Evolutionary conservation across 2,888 invertebrate species (phyloP), one percentile per base, ranked within the genome.

Genomic region (Aphrophora alni): DNA sequence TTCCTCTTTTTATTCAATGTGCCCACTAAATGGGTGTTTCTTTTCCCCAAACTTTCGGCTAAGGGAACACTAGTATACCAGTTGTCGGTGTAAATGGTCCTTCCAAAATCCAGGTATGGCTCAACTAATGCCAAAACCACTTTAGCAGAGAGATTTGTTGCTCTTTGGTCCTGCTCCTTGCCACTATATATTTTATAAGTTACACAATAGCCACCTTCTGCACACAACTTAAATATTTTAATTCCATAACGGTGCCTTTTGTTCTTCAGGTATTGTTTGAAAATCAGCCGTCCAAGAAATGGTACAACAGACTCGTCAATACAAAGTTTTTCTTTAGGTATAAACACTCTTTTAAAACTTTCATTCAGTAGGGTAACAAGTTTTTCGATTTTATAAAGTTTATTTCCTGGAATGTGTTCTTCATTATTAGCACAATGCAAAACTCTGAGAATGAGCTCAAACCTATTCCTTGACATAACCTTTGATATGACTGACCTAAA

Each of bases 41-140:
- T 59, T 2, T 68, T 17, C 8, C 25, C 27, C 17, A 80, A 28
- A 21, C 26, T 21, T 33, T 80, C 38, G 1, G 82, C 80, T 44
- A 83, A 68, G 21, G 73, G 73, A 24, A 83, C 69, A 68, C 81
- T 82, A 24, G 83, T 82, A 68, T 84, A 84, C 76, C 75, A 84
- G 71, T 83, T 84, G 70, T 84, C 84, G 8, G 81, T 82, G 27
- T 76, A 74, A 5, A 80, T 25, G 5, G 82, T 81, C 38, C 83
- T 27, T 25, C 82, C 83, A 38, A 51, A 73, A 44, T 83, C 73
- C n/a, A n/a, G n/a, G n/a, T n/a, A n/a, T n/a, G n/a, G n/a, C n/a
- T n/a, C n/a, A n/a, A n/a, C n/a, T n/a, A 38, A 84, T 25, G 38
- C 80, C 74, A 84, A 69, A 21, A 82, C 81, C 38, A 78, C 27